These are phyloP conservation scores for Amphimallon solstitiale DNA, from an alignment of 2,888 invertebrate genomes.

Conservation along the genomic window DNA sequence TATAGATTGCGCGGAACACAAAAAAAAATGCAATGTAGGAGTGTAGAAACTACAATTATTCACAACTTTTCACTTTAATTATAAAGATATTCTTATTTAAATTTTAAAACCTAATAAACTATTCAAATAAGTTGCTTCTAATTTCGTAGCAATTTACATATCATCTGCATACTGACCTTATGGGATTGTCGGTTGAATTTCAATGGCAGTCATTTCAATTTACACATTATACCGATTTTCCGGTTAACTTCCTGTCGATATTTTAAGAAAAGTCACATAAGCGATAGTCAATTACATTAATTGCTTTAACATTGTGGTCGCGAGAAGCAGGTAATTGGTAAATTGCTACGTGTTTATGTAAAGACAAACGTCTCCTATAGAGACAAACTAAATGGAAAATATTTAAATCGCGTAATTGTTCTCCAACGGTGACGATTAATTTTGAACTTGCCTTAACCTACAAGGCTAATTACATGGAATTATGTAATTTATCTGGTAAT, in stretches of 20 bases:
- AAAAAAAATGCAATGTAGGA: no score
- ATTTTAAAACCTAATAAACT: no score
- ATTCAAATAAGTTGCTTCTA: no score
- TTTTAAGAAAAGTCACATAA: not conserved
- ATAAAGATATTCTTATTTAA: no score
- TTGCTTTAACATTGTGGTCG: slow-evolving; percentile 8
- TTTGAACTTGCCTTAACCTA: slow-evolving; percentile 11
- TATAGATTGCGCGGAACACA: no score
- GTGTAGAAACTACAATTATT: no score
- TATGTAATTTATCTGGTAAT: not conserved
- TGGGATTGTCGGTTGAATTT: no score
- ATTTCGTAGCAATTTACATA: no score
- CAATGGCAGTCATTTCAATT: no score
- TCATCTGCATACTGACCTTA: no score
- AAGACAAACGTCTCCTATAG: not conserved
- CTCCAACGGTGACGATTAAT: not conserved
- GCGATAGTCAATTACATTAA: slow-evolving; percentile 13
- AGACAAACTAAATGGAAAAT: not conserved
- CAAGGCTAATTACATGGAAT: not conserved
- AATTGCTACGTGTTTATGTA: not conserved
- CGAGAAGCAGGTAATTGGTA: not conserved
- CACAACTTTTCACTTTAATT: no score
- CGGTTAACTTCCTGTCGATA: slow-evolving; percentile 18
- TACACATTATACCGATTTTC: slow-evolving; percentile 8
- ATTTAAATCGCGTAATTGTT: slow-evolving; percentile 2